A percentile compares a stretch with the other conserved stretches of the same genome.
Evolutionary conservation across 2,797 vertebrate genomes (phyloP).

Genomic region (Sebastes paucispinis): DNA sequence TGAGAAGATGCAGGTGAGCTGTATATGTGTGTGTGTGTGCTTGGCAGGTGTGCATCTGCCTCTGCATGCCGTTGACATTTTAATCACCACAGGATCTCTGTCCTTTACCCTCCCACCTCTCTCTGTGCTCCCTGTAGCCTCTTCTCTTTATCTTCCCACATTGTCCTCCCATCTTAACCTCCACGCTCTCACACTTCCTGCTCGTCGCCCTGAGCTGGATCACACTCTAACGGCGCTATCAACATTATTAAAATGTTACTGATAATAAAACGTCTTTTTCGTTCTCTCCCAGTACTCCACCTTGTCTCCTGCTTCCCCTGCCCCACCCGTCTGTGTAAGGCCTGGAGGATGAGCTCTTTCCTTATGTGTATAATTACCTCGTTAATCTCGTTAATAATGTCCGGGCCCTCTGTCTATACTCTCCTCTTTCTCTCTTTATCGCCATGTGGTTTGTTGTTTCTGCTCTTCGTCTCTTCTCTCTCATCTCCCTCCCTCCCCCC

Average conservation of each 20-base stretch:
- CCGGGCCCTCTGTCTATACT: constrained; percentile 38
- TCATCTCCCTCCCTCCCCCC: constrained; percentile 15
- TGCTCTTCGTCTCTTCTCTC: constrained; percentile 13
- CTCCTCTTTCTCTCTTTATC: constrained; percentile 30
- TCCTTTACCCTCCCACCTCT: constrained; percentile 25
- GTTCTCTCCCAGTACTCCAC: not conserved
- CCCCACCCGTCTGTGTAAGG: constrained; percentile 39
- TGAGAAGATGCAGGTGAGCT: constrained; percentile 33
- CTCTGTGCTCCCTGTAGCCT: constrained; percentile 9
- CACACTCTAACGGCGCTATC: constrained; percentile 27
- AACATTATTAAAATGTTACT: constrained; percentile 48
- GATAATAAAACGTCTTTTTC: constrained; percentile 30
- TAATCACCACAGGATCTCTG: constrained; percentile 63
- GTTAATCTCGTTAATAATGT: constrained; percentile 72
- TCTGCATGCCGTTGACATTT: constrained; percentile 64
- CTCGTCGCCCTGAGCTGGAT: constrained; percentile 12
- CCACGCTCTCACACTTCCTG: constrained; percentile 28
- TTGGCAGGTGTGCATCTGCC: constrained; percentile 50
- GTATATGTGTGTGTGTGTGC: not conserved
- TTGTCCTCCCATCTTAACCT: constrained; percentile 17
- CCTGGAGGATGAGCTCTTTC: constrained; percentile 59
- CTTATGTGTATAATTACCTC: constrained; percentile 72
- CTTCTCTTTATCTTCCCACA: constrained; percentile 31
- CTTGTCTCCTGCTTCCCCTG: constrained; percentile 2
- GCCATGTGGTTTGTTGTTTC: constrained; percentile 19